Evolutionary conservation across 2,888 invertebrate species (phyloP).

Genomic region (Brachynemurus nebulosus): DNA sequence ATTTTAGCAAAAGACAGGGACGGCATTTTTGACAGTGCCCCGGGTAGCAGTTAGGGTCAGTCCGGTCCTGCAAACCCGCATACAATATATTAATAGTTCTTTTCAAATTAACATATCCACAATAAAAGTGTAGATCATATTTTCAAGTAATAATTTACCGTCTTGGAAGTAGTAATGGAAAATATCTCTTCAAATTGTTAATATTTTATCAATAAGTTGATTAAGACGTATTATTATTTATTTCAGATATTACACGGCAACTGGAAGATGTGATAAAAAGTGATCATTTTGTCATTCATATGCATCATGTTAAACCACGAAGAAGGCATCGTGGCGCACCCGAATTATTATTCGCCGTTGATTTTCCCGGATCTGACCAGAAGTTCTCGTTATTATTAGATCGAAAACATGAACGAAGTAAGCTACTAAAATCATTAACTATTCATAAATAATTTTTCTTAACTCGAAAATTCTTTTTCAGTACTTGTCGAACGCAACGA

Average conservation of each 20-base stretch:
- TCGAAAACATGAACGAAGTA: conserved; percentile 38
- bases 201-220: no score
- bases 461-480: conserved; percentile 28
- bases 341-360: conserved; percentile 41
- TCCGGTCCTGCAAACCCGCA: no score
- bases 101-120: no score
- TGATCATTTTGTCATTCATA: conserved; percentile 37
- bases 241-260: conserved; percentile 34
- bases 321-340: conserved; percentile 30
- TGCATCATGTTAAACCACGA: conserved; percentile 38
- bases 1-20: no score
- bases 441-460: background rate
- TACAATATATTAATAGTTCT: no score
- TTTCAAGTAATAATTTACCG: no score
- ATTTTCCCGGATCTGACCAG: conserved; percentile 37
- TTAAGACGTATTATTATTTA: no score
- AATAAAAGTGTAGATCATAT: no score
- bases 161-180: no score
- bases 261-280: conserved; percentile 36
- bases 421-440: conserved; percentile 17
- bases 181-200: no score
- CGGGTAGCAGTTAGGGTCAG: no score
- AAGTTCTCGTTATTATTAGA: conserved; percentile 41
- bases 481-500: conserved; percentile 52
- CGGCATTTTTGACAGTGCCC: no score